Evolutionary conservation across 2,888 invertebrate species (phyloP).

Genomic region (Erebia aethiops): DNA sequence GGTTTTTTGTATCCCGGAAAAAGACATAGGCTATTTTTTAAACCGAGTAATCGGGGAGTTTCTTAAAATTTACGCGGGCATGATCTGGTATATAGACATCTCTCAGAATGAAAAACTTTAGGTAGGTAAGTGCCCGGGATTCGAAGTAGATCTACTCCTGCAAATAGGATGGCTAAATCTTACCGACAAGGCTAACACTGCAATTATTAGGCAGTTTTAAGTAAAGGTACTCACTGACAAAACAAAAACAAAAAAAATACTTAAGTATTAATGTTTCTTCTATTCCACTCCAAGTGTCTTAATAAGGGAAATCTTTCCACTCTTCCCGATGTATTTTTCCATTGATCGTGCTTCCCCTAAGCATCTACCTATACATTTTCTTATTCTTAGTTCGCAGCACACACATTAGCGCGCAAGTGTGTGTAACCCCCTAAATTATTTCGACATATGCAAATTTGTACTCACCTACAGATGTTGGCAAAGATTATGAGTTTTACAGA

Average conservation of each 20-base stretch:
- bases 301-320: slow-evolving; percentile 21
- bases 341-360: slow-evolving; percentile 44
- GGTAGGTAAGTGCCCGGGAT: too few relatives aligned
- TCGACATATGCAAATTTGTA: slow-evolving; percentile 83
- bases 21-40: too few relatives aligned
- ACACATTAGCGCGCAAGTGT: slow-evolving; percentile 72
- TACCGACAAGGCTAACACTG: too few relatives aligned
- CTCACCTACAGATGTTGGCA: slow-evolving; percentile 74
- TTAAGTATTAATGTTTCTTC: too few relatives aligned
- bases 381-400: slow-evolving; percentile 61
- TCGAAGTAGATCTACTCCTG: too few relatives aligned
- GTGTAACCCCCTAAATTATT: slow-evolving; percentile 80
- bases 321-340: slow-evolving; percentile 36
- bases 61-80: too few relatives aligned
- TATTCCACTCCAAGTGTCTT: slow-evolving; percentile 24
- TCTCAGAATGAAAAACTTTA: too few relatives aligned
- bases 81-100: too few relatives aligned
- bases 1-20: too few relatives aligned
- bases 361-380: slow-evolving; percentile 49
- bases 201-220: too few relatives aligned
- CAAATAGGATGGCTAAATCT: too few relatives aligned
- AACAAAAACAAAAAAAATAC: neutral
- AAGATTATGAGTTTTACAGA: slow-evolving; percentile 48
- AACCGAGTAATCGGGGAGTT: too few relatives aligned
- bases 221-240: neutral